These are phyloP conservation scores for Steatornis caripensis DNA, from an alignment of 2,113 vertebrate genomes.

Conservation along the genomic window DNA sequence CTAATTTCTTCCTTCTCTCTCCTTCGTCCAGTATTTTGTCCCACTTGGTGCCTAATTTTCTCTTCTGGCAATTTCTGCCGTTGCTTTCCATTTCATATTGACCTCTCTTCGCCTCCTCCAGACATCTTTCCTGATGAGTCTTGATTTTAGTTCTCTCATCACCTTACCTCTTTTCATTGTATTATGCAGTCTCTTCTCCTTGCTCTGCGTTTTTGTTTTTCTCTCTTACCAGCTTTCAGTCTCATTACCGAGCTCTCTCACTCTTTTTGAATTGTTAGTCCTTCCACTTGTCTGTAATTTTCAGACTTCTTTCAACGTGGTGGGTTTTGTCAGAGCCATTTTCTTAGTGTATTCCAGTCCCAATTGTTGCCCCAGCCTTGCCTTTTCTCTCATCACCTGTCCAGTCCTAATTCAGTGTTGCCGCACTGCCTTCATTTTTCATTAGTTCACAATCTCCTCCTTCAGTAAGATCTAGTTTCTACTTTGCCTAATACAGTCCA, in stretches of 20 bases:
- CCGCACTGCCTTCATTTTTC: fast-evolving
- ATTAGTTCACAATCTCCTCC: neutral
- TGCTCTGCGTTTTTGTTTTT: neutral
- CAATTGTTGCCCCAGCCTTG: neutral
- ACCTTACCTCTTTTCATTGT: neutral
- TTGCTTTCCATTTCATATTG: neutral
- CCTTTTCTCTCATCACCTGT: neutral
- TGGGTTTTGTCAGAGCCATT: neutral
- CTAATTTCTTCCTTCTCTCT: neutral
- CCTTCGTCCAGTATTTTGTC: neutral
- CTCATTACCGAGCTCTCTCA: neutral
- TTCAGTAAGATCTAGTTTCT: neutral
- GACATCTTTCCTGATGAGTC: neutral
- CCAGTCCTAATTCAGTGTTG: neutral
- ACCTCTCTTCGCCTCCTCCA: neutral
- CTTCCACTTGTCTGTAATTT: neutral
- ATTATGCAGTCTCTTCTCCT: neutral
- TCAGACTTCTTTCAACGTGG: neutral
- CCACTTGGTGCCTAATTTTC: neutral
- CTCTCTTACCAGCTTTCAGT: neutral
- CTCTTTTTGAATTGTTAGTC: neutral
- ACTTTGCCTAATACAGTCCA: neutral
- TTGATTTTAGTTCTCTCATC: neutral
- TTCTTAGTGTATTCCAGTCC: neutral
- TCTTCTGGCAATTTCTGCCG: neutral